Percentiles rank a stretch among this genome's conserved stretches.
phyloP scores from a whole-genome alignment of 2,888 invertebrate species.

The Trachelus iudaicus region DNA sequence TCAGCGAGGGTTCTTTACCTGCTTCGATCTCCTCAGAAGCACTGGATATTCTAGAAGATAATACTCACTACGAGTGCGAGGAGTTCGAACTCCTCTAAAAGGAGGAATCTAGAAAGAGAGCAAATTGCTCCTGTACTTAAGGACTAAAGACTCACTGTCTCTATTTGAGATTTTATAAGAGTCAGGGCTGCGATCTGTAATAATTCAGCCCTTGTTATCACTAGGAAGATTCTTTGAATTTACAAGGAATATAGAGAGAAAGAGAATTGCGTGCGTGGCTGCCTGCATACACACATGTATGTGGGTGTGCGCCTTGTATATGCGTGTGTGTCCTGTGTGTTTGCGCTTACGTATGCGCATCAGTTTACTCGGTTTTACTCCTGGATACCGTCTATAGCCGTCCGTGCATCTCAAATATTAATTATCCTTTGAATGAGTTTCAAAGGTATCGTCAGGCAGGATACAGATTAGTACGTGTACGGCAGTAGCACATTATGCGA shows the following conservation, averaged over 20 bases:
- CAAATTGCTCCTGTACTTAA: background rate
- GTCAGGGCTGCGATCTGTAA: background rate
- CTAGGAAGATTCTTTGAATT: background rate
- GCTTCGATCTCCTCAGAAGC: constrained; percentile 38
- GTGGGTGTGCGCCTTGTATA: background rate
- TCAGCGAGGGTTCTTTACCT: constrained; percentile 40
- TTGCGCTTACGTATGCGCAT: background rate
- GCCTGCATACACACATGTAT: background rate
- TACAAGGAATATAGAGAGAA: background rate
- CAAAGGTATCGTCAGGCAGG: background rate
- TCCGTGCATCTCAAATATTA: background rate
- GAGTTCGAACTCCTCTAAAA: constrained; percentile 55
- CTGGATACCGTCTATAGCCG: background rate
- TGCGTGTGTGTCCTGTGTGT: too few species aligned
- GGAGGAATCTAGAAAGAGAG: background rate
- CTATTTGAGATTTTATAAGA: background rate
- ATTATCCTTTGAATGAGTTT: background rate
- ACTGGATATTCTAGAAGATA: constrained; percentile 49
- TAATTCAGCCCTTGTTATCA: background rate
- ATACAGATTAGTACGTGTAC: background rate
- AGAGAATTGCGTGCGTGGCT: background rate
- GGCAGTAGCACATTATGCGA: background rate
- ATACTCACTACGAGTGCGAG: constrained; percentile 54
- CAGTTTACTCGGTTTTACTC: background rate
- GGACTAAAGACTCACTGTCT: background rate